Base-by-base conservation (phyloP, 2,113 vertebrate genomes). In the Dinomys branickii region DNA sequence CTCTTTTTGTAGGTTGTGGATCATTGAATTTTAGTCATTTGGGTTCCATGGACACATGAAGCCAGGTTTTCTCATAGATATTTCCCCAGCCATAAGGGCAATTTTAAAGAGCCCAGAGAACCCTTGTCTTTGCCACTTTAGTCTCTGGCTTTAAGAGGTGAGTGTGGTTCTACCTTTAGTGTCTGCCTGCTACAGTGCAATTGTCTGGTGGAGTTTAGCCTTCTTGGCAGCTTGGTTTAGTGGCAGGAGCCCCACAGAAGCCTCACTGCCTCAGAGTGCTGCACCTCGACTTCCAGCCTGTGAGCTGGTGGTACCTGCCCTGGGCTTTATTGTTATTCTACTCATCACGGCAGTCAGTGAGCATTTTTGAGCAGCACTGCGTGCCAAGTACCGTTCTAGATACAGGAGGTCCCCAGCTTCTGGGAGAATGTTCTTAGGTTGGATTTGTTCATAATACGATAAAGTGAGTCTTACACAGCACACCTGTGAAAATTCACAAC, bases 111-210 rank as follows among this genome's bases (percentile, higher is more conserved):
- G 13, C 20, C 61, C 61, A 41, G 35, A 71, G 54, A 94, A 75
- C 35, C 54, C 1, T 77, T 77, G 30, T 71, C 71, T 81, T 65
- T 73, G 50, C 83, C 50, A 17, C 85, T 65, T 26, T 47, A 59
- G 50, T 81, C 44, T 81, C 26, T 28, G 54, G 24, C 47, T 95
- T 89, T 97, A 89, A 90, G 91, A 88, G 56, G 1, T 61, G 58
- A 65, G 41, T 73, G 22, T 7, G 5, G 1, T 56, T 86, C 50
- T 77, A 24, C 47, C 61, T 78, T 92, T 17, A 67, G 0, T 52
- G 30, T 71, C 35, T 33, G n/a, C 13, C 65, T 58, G 9, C 63
- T 67, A 30, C 41, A 26, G n/a, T 82, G 30, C 50, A 44, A 11
- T 47, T 35, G 20, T 56, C 30, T 9, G 41, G 17, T 35, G 38